Base-by-base conservation (phyloP, 2,888 invertebrate genomes). In the Schrankia costaestrigalis region DNA sequence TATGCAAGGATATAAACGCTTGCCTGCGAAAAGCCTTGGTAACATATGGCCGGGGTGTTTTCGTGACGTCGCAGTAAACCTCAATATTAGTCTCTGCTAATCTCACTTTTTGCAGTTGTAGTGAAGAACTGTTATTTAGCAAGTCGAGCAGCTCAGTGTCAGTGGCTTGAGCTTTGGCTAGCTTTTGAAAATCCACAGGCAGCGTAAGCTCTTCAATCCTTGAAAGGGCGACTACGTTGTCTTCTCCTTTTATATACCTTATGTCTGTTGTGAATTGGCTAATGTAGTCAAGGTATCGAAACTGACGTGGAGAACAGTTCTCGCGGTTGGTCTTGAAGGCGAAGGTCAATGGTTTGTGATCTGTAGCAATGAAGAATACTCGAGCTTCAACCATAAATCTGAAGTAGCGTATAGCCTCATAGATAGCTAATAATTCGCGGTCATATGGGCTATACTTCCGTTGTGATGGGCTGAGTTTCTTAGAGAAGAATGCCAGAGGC, bases 381-480 rank as follows among this genome's bases (percentile, higher is more conserved):
- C 19, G 11, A 3, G 27, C 27, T 19, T 28, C 19, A 3, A 18
- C 11, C 17, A 26, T 26, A 11, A 7, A 11, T 3, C 63, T 44
- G 43, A 77, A 78, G 35, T 71, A 47, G 28, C 60, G 60, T 0
- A 78, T 49, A 0, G 66, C 64, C 28, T 54, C 41, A 31, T 74
- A 79, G 2, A 70, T 64, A 0, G 73, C 76, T 2, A 73, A 45
- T 0, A 82, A 56, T 44, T 78, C 73, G 0, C 56, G 34, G 32
- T 82, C 75, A 37, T 76, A 79, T 1, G 70, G 52, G 12, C 59
- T 51, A 63, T 62, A 61, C 13, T 68, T 72, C n/a, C 15, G 26
- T 38, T 81, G 63, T 0, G 69, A 35, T 3, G 54, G 33, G 11
- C 36, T 56, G 0, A 78, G 42, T 22, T 70, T 73, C 23, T 46